Conservation (phyloP, 2,113 vertebrate species). For the Poecile atricapillus region DNA sequence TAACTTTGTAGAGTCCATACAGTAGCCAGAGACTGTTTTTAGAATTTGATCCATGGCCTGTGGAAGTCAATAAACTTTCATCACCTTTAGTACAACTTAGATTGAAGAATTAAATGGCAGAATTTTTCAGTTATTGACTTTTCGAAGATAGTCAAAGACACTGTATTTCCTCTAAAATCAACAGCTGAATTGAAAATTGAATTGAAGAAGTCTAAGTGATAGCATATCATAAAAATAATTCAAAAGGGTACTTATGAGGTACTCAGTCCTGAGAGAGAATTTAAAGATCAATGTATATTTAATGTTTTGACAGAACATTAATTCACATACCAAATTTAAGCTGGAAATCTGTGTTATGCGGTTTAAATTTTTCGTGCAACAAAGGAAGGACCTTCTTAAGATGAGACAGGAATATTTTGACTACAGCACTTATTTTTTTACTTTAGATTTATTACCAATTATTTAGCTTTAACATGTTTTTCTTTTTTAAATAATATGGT, state of each 20-base stretch:
- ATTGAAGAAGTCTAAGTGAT: not conserved
- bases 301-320: not conserved
- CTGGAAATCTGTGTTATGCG: not conserved
- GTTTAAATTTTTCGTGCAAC: not conserved
- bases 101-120: not conserved
- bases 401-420: not conserved
- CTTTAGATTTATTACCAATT: not conserved
- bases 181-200: not conserved
- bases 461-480: not conserved
- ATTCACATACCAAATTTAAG: not conserved
- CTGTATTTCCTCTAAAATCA: not conserved
- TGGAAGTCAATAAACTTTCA: conserved; percentile 45
- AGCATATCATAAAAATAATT: not conserved
- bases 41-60: conserved; percentile 42
- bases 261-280: not conserved
- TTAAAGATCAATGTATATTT: not conserved
- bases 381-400: not conserved
- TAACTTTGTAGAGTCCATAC: conserved; percentile 47
- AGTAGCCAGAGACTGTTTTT: conserved; percentile 11
- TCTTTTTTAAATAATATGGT: not conserved
- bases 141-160: not conserved
- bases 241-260: not conserved
- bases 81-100: not conserved
- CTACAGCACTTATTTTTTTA: not conserved
- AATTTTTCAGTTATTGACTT: conserved; percentile 25